Evolutionary conservation across 1,140 invertebrate species (phyloP).

Genomic region (Brachionus paranguensis): DNA sequence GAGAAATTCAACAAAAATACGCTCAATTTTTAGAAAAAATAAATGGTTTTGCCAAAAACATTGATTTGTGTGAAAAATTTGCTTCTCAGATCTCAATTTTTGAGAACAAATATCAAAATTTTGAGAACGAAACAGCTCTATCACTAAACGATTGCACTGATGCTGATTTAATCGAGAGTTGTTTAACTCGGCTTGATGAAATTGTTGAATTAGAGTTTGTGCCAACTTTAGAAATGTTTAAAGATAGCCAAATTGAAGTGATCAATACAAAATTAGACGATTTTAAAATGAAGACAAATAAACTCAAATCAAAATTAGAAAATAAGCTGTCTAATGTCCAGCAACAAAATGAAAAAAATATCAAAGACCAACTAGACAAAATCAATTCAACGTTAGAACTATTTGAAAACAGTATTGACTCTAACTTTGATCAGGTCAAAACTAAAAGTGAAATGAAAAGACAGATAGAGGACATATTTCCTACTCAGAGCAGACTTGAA

Average conservation of each 20-base stretch:
- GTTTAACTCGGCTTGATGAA: not conserved
- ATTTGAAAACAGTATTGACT: not conserved
- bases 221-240: not conserved
- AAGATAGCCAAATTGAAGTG: not conserved
- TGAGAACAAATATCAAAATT: not conserved
- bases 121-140: not conserved
- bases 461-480: not conserved
- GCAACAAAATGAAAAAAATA: not conserved
- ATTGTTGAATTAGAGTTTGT: not conserved
- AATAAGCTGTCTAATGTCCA: not conserved
- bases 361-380: not conserved
- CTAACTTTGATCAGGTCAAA: not conserved
- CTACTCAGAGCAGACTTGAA: not conserved
- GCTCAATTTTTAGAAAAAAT: not conserved
- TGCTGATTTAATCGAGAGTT: not conserved
- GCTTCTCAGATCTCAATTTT: not conserved
- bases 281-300: not conserved
- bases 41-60: not conserved
- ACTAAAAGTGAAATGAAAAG: not conserved
- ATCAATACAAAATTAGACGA: not conserved
- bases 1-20: not conserved
- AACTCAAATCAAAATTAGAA: not conserved
- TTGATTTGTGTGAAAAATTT: not conserved
- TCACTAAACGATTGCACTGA: not conserved
- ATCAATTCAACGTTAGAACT: not conserved